Evolutionary conservation across 92 coral and sea anemone species (phyloP), one percentile per base, ranked within the genome.

Genomic region (Zoanthus sansibaricus): DNA sequence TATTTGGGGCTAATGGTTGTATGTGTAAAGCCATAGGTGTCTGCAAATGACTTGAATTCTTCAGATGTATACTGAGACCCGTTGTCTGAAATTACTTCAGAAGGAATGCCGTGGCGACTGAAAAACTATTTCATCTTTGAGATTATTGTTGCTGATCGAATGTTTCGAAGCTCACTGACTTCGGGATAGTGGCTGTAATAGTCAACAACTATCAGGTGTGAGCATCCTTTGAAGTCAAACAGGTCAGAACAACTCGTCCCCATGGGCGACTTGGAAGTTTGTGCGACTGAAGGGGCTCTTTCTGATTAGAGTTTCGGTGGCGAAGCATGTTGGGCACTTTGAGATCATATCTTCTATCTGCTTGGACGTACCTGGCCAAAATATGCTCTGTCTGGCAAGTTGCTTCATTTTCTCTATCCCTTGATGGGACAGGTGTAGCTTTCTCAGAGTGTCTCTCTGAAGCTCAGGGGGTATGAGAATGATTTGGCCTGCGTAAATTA

Each of bases 401-500:
- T 77, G 92, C 61, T 88, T 89, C 59, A 86, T 88, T 49, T 89
- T 89, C 89, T 86, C 89, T 12, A 89, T 92, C 30, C 95, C 92
- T 79, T 89, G 90, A 68, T 92, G 92, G 7, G 88, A 89, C 18
- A 31, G 78, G 87, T 89, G 92, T 9, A 92, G 86, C 32, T 89
- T 92, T 17, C 77, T 44, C 14, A 88, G 74, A 12, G 92, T 92
- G 75, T 92, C 94, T 21, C 31, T 21, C n/a, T 82, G 87, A 18
- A 89, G 86, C 10, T 14, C 25, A 3, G 89, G 89, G 30, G 84
- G 89, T 12, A 74, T 72, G 16, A 85, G 42, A 37, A 37, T 37
- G 42, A 1, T 37, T 3, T 37, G 42, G 4, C 42, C 42, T 37
- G 42, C 42, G 72, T 21, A 86, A 4, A 86, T 59, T 8, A 86